Evolutionary conservation across 2,113 vertebrate species (phyloP).

Genomic region (Eretmochelys imbricata): DNA sequence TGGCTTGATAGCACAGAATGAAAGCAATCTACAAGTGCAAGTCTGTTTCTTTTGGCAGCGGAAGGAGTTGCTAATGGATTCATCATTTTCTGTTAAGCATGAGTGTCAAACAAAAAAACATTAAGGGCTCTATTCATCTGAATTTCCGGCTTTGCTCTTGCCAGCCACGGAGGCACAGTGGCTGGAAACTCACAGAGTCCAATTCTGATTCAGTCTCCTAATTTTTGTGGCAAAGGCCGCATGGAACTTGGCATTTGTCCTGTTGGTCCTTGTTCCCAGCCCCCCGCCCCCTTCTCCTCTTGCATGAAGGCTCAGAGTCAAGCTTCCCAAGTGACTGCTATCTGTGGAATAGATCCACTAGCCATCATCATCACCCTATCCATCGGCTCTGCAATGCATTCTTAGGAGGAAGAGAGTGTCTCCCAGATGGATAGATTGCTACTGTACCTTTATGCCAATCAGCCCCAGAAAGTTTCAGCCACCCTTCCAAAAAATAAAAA

Average conservation of each 20-base stretch:
- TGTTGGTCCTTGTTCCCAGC: neutral
- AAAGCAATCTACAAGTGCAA: slow-evolving; percentile 79
- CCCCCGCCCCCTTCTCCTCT: neutral
- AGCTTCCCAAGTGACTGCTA: slow-evolving; percentile 8
- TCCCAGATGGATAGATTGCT: neutral
- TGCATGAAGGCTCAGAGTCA: neutral
- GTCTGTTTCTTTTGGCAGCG: slow-evolving; percentile 84
- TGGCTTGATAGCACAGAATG: slow-evolving; percentile 76
- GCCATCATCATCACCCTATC: neutral
- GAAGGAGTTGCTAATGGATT: slow-evolving; percentile 78
- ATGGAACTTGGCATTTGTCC: slow-evolving; percentile 15
- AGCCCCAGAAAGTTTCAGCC: neutral
- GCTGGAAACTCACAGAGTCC: slow-evolving; percentile 59
- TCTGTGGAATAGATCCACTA: neutral
- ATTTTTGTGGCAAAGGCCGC: slow-evolving; percentile 13
- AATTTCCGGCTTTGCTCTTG: slow-evolving; percentile 71
- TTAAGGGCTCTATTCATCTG: slow-evolving; percentile 76
- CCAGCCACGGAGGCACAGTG: slow-evolving; percentile 64
- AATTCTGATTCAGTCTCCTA: slow-evolving; percentile 43
- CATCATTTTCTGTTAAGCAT: slow-evolving; percentile 78
- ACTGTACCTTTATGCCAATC: neutral
- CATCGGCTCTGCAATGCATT: neutral
- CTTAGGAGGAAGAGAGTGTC: neutral
- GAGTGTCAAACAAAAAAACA: slow-evolving; percentile 77
- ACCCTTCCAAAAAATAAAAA: neutral